A percentile compares a stretch with the other conserved stretches of the same genome.
phyloP scores from a whole-genome alignment of 2,888 invertebrate species.

The Linnaemya vulpina region DNA sequence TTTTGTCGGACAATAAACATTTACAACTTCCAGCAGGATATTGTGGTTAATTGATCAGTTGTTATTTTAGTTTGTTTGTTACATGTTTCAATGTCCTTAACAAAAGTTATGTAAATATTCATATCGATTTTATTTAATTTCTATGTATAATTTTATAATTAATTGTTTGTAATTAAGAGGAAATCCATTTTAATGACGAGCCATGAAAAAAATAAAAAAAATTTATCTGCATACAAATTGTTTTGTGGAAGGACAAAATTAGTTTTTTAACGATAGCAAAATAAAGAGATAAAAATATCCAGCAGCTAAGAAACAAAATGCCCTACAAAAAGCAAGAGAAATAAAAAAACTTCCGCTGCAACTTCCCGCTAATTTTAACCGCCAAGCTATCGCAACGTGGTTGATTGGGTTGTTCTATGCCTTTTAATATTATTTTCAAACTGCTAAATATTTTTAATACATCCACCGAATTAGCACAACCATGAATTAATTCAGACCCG shows the following conservation, averaged over 20 bases:
- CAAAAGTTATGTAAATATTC: background rate
- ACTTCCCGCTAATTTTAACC: too few relatives aligned
- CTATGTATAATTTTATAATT: background rate
- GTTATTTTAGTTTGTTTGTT: conserved; percentile 22
- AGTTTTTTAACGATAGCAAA: too few relatives aligned
- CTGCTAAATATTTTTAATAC: too few relatives aligned
- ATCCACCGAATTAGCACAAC: too few relatives aligned
- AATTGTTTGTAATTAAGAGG: background rate
- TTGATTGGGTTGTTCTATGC: too few relatives aligned
- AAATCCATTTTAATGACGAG: background rate
- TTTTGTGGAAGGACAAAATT: background rate
- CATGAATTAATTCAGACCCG: too few relatives aligned
- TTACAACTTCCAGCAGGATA: conserved; percentile 42
- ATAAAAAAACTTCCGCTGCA: too few relatives aligned
- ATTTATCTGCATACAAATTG: background rate
- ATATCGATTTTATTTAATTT: background rate
- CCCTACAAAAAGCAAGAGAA: background rate
- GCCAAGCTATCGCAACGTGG: too few relatives aligned
- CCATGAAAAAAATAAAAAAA: background rate
- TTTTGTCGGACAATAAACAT: too few relatives aligned
- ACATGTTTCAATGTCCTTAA: conserved; percentile 7
- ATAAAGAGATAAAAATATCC: background rate
- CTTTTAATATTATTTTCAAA: too few relatives aligned
- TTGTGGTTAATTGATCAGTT: conserved; percentile 58
- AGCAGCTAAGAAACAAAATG: background rate